Evolutionary conservation across 1,140 invertebrate species (phyloP), one percentile per base, ranked within the genome.

Genomic region (Caenorhabditis brenneri): DNA sequence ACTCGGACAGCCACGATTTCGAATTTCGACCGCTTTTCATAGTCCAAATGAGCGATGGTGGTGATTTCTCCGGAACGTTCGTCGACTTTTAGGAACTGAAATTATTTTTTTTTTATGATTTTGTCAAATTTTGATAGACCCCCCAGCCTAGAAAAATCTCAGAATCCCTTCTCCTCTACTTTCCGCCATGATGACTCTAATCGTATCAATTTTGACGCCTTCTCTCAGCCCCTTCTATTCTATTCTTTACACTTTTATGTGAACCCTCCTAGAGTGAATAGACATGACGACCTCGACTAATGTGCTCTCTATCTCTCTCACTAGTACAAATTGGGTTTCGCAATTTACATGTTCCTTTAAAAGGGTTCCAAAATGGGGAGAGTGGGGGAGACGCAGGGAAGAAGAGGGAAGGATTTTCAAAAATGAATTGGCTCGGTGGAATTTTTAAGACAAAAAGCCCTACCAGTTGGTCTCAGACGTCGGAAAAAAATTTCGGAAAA

Each of bases 21-120:
- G 89, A 97, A 97, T 16, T 94, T 95, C 15, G 94, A 93, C 27
- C 95, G 93, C 42, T 93, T 94, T 91, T 99, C 97, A 51, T 97
- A 93, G 91, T 99, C 97, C 88, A 99, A 92, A 12, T 93, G 93
- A 3, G 95, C 94, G 88, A 93, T 93, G 10, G 96, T 97, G 78
- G 94, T 93, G 86, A 99, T 97, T 91, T 97, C 95, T 0, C 97
- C 97, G 0, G 95, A 96, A 46, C 93, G 94, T 31, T 94, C 93
- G 89, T 98, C 95, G 81, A 99, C 95, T 69, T 69, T 74, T 10
- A 86, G 74, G 39, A 83, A 51, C 84, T 86, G 81, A 49, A 86
- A 78, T 9, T 6, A n/a, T n/a, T n/a, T n/a, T n/a, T n/a, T n/a
- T n/a, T n/a, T n/a, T n/a, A n/a, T n/a, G n/a, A n/a, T n/a, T n/a